phyloP scores from a whole-genome alignment of 2,888 invertebrate genomes.

The Galerucella calmariensis region DNA sequence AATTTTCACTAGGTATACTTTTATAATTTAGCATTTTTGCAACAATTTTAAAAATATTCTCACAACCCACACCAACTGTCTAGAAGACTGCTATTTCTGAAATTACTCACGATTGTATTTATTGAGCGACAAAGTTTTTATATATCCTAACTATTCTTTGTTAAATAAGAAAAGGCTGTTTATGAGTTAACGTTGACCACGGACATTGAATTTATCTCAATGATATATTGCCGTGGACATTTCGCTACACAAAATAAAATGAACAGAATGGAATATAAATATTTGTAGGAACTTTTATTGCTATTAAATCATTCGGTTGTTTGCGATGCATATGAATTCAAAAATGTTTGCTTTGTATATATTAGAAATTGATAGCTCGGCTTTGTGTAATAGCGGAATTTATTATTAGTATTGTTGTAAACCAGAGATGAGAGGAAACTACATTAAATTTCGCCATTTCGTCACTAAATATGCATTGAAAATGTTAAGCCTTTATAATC shows the following conservation, averaged over 20 bases:
- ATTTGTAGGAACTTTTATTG: background rate
- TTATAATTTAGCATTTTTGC: too few species aligned
- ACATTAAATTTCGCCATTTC: too few species aligned
- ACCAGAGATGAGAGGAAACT: background rate
- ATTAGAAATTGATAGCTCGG: background rate
- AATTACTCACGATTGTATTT: background rate
- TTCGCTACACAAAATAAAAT: background rate
- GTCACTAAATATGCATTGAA: too few species aligned
- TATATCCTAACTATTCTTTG: background rate
- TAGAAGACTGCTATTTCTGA: too few species aligned
- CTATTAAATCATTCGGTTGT: slow-evolving; percentile 1
- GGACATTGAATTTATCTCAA: background rate
- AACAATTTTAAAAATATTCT: too few species aligned
- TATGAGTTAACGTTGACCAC: background rate
- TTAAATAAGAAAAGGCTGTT: background rate
- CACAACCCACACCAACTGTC: too few species aligned
- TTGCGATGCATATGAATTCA: background rate
- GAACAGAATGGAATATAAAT: background rate
- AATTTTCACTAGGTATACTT: too few species aligned
- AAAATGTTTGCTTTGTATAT: background rate
- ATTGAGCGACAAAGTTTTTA: background rate
- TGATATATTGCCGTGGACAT: background rate
- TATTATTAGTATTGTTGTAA: too few species aligned
- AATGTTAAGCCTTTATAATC: too few species aligned
- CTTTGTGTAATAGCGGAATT: background rate